A percentile compares a stretch with the other conserved stretches of the same genome.
These are phyloP conservation scores for Gavialis gangeticus DNA, from an alignment of 2,113 vertebrate genomes.

Conservation along the genomic window DNA sequence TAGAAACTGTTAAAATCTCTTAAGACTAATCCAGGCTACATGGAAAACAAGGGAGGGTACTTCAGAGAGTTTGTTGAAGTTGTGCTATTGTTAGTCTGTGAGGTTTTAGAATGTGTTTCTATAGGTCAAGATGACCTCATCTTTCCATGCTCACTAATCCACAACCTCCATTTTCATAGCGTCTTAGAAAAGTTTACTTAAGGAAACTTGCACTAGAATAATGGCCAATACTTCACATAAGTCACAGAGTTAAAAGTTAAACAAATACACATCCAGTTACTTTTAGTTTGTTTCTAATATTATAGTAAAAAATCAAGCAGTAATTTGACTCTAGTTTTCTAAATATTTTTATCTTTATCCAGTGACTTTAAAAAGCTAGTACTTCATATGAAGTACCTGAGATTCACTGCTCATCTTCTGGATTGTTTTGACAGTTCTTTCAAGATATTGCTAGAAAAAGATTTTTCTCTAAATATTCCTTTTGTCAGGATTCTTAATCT, in stretches of 20 bases:
- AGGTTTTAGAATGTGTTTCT: constrained; percentile 63
- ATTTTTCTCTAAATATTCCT: not conserved
- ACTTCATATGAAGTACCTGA: not conserved
- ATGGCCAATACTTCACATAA: constrained; percentile 58
- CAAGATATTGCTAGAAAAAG: not conserved
- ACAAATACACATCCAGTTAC: constrained; percentile 58
- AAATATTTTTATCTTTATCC: not conserved
- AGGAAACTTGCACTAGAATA: constrained; percentile 60
- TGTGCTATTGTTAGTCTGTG: constrained; percentile 54
- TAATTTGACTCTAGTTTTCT: not conserved
- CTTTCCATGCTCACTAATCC: constrained; percentile 62
- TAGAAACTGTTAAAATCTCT: constrained; percentile 52
- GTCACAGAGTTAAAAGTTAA: constrained; percentile 65
- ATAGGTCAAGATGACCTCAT: constrained; percentile 62
- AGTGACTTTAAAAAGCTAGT: not conserved
- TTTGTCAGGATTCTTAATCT: not conserved
- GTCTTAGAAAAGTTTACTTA: constrained; percentile 71
- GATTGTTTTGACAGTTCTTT: not conserved
- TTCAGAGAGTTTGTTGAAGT: constrained; percentile 77
- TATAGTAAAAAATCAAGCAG: not conserved
- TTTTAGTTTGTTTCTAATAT: not conserved
- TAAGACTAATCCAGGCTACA: constrained; percentile 71
- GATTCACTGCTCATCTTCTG: fast-evolving
- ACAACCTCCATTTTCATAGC: constrained; percentile 57
- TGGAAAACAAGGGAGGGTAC: constrained; percentile 78